Percentiles rank a stretch among this genome's conserved stretches.
Conservation (phyloP, 1,140 invertebrate genomes). For the Acromyrmex echinatior region DNA sequence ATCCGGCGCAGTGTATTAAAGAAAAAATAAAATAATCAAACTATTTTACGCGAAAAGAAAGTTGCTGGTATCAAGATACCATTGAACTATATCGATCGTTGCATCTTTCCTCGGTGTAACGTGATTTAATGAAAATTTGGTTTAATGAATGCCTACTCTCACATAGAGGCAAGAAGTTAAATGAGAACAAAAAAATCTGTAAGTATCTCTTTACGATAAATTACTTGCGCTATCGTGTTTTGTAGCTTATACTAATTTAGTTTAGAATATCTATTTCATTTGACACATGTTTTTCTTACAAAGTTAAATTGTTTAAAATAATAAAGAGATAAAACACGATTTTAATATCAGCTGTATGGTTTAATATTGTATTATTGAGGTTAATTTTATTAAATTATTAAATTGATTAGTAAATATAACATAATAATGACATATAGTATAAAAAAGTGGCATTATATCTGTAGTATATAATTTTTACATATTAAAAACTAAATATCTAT, state of each 20-base stretch:
- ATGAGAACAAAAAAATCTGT: not conserved
- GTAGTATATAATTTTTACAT: not conserved
- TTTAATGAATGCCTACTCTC: slow-evolving; percentile 25
- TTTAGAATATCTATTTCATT: not conserved
- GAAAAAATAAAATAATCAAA: slow-evolving; percentile 73
- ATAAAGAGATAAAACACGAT: not conserved
- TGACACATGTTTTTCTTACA: not conserved
- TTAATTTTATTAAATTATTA: not conserved
- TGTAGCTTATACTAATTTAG: not conserved
- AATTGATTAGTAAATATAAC: not conserved
- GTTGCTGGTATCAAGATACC: slow-evolving; percentile 28
- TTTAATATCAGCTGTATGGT: not conserved
- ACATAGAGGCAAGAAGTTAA: slow-evolving; percentile 7
- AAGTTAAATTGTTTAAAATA: slow-evolving; percentile 7
- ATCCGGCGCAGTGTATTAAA: slow-evolving; percentile 55
- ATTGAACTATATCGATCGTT: slow-evolving; percentile 61
- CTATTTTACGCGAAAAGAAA: slow-evolving; percentile 67
- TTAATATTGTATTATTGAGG: not conserved
- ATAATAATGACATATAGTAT: not conserved
- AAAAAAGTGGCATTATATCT: not conserved
- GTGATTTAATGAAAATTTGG: slow-evolving; percentile 23
- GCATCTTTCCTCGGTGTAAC: slow-evolving; percentile 5
- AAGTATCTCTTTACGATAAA: slow-evolving; percentile 19
- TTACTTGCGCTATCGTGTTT: slow-evolving; percentile 24
- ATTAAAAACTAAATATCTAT: not conserved